Percentiles rank a stretch among this genome's conserved stretches.
Conservation (phyloP, 2,797 vertebrate species). For the Falco columbarius region DNA sequence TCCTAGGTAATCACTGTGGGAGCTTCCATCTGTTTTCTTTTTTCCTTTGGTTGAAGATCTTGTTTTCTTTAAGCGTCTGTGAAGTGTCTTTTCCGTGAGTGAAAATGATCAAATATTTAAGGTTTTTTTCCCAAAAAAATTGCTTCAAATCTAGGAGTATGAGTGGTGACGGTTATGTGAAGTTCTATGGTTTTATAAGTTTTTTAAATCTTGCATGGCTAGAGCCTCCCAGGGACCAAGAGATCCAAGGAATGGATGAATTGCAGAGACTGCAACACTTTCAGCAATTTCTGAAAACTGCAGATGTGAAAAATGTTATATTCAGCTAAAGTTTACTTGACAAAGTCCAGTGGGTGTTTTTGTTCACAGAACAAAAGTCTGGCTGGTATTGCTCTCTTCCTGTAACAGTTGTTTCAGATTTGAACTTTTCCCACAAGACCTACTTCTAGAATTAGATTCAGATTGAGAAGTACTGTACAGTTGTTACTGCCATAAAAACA, state of each 20-base stretch:
- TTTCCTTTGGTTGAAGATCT: neutral
- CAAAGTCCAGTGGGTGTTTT: neutral
- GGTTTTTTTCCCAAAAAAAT: rapidly evolving
- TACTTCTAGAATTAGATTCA: conserved; percentile 44
- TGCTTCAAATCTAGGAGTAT: neutral
- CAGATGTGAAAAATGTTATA: neutral
- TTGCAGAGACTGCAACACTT: neutral
- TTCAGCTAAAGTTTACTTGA: conserved; percentile 21
- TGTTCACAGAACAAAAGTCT: conserved; percentile 10
- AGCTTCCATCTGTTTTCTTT: neutral
- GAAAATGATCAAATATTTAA: neutral
- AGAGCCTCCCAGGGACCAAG: neutral
- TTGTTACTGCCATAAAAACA: conserved; percentile 19
- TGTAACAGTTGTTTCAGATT: conserved; percentile 41
- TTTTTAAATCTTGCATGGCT: neutral
- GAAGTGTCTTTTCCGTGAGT: neutral
- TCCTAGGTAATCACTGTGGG: neutral
- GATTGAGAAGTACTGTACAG: conserved; percentile 8
- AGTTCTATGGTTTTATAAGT: neutral
- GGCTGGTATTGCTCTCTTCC: neutral
- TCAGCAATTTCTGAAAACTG: neutral
- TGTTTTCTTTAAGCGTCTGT: neutral
- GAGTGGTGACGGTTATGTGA: neutral
- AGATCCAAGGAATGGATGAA: neutral
- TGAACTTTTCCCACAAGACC: conserved; percentile 32